phyloP scores from a whole-genome alignment of 1,140 invertebrate genomes.

The Platyscapa corneri region DNA sequence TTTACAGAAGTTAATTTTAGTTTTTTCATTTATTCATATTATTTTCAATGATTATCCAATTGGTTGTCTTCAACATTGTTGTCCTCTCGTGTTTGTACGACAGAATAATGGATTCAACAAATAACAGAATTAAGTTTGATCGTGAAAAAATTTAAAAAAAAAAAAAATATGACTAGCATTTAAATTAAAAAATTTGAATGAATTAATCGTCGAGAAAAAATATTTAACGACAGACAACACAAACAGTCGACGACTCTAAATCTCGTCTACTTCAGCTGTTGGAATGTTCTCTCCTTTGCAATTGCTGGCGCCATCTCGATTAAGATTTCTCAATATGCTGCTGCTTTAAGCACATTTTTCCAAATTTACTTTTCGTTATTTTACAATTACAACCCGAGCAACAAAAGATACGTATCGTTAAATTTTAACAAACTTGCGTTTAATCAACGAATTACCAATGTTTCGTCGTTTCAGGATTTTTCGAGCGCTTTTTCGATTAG shows the following conservation, averaged over 20 bases:
- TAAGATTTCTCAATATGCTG: neutral
- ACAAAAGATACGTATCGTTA: too few species aligned
- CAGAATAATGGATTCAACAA: neutral
- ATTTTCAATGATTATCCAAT: conserved; percentile 26
- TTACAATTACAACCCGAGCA: neutral
- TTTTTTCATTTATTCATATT: conserved; percentile 44
- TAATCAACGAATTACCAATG: neutral
- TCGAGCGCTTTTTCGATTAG: neutral
- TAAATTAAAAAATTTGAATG: neutral
- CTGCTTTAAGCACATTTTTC: neutral
- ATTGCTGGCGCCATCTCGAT: neutral
- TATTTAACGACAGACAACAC: neutral
- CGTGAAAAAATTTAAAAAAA: neutral
- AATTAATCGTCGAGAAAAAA: neutral
- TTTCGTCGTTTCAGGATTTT: neutral
- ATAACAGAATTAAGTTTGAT: neutral
- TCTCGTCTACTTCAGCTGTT: neutral
- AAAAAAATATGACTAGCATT: neutral
- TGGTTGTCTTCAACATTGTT: neutral
- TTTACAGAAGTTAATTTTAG: conserved; percentile 27
- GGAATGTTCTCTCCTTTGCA: neutral
- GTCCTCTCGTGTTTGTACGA: conserved; percentile 6
- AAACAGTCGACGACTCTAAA: too few species aligned
- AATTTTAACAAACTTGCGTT: neutral
- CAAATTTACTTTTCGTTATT: neutral